Percentiles rank a stretch among this genome's conserved stretches.
These are phyloP conservation scores for Platichthys flesus DNA, from an alignment of 2,113 vertebrate genomes.

Conservation along the genomic window DNA sequence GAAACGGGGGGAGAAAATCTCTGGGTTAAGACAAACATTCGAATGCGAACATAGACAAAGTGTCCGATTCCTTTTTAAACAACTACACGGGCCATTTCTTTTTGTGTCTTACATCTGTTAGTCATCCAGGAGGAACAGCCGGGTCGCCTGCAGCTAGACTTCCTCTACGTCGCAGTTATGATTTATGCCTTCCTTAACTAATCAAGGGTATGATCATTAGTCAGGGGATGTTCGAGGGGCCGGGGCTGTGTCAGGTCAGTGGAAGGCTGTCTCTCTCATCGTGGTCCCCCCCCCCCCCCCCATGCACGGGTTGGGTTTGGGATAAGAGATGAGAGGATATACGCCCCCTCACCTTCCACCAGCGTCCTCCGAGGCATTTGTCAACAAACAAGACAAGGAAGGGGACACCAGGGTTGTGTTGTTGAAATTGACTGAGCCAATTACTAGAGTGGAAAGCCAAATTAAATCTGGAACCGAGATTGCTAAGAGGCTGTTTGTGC, in stretches of 20 bases:
- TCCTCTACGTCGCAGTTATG: conserved; percentile 61
- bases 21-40: conserved; percentile 46
- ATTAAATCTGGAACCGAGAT: conserved; percentile 1
- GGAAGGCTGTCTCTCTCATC: conserved; percentile 44
- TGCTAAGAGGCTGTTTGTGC: not conserved
- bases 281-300: conserved; percentile 30
- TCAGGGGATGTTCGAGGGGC: conserved; percentile 60
- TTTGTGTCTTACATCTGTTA: conserved; percentile 59
- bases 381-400: conserved; percentile 43
- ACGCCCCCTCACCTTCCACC: conserved; percentile 63
- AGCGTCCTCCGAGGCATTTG: conserved; percentile 38
- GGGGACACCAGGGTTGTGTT: not conserved
- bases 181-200: conserved; percentile 78
- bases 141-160: conserved; percentile 49
- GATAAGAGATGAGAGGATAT: conserved; percentile 70
- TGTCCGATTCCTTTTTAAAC: conserved; percentile 36
- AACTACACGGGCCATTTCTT: conserved; percentile 45
- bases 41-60: conserved; percentile 61
- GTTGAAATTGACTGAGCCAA: conserved; percentile 41
- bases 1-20: conserved; percentile 41
- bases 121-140: conserved; percentile 62
- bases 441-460: conserved; percentile 12
- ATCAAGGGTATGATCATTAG: conserved; percentile 75
- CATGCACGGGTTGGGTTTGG: conserved; percentile 24
- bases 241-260: conserved; percentile 62